A percentile compares a stretch with the other conserved stretches of the same genome.
Conservation (phyloP, 2,888 invertebrate genomes). For the Cheilosia vernalis region DNA sequence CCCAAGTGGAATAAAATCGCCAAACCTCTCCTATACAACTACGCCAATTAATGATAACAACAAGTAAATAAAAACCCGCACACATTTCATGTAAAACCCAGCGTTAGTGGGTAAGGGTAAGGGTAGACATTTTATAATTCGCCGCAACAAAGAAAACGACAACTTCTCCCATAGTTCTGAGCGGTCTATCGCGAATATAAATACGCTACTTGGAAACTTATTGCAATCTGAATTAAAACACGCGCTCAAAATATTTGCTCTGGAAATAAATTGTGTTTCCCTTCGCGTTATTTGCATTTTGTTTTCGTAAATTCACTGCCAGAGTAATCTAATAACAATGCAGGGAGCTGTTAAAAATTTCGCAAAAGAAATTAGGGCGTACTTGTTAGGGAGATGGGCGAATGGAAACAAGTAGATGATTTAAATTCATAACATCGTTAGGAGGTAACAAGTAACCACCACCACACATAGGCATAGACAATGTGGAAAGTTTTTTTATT, state of each 20-base stretch:
- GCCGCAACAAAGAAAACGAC: not conserved
- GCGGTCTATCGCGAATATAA: not conserved
- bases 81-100: not conserved
- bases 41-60: slow-evolving; percentile 17
- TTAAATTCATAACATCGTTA: slow-evolving; percentile 16
- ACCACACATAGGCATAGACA: not conserved
- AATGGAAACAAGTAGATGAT: slow-evolving; percentile 1
- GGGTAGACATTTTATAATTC: not conserved
- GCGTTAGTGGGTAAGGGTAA: not conserved
- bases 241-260: slow-evolving; percentile 21
- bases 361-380: slow-evolving; percentile 18
- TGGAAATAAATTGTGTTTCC: not conserved
- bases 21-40: not conserved
- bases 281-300: not conserved
- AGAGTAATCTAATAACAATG: slow-evolving; percentile 26
- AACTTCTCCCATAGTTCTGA: not conserved
- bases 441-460: not conserved
- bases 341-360: slow-evolving; percentile 20
- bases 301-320: not conserved
- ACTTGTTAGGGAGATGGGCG: slow-evolving; percentile 4
- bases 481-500: slow-evolving; percentile 19
- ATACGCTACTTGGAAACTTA: not conserved
- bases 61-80: not conserved
- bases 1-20: not conserved
- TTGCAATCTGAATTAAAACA: slow-evolving; percentile 15